phyloP scores from a whole-genome alignment of 2,797 vertebrate genomes.

The Carduelis carduelis region DNA sequence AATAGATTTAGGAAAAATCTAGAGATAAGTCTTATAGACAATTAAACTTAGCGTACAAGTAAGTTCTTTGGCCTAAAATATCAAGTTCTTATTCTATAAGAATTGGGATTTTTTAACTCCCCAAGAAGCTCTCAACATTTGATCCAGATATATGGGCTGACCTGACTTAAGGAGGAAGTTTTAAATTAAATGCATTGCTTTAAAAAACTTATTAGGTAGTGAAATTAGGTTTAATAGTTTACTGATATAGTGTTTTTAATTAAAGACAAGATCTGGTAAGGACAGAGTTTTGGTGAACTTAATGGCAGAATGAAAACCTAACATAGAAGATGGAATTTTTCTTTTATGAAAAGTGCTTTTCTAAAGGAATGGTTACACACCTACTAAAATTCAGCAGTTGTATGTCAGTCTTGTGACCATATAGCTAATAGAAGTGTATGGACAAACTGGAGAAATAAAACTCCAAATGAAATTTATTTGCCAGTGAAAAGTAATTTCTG shows the following conservation, averaged over 20 bases:
- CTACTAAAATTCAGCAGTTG: not conserved
- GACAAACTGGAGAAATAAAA: not conserved
- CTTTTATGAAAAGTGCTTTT: not conserved
- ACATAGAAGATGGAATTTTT: not conserved
- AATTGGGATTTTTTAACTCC: not conserved
- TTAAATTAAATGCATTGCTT: not conserved
- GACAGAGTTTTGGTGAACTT: not conserved
- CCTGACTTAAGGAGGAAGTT: not conserved
- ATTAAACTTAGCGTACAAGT: not conserved
- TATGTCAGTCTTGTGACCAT: not conserved
- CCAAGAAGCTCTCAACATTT: not conserved
- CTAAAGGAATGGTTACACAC: not conserved
- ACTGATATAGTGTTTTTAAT: not conserved
- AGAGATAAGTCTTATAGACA: not conserved
- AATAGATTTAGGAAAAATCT: not conserved
- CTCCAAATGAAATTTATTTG: not conserved
- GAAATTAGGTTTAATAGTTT: not conserved
- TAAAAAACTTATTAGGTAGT: not conserved
- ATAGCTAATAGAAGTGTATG: not conserved
- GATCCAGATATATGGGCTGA: not conserved
- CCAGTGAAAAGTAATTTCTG: not conserved
- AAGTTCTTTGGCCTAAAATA: not conserved
- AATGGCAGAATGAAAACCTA: not conserved
- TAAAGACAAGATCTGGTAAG: not conserved
- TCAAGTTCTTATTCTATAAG: not conserved